Base-by-base conservation (phyloP, 2,888 invertebrate genomes). In the Mimas tiliae region DNA sequence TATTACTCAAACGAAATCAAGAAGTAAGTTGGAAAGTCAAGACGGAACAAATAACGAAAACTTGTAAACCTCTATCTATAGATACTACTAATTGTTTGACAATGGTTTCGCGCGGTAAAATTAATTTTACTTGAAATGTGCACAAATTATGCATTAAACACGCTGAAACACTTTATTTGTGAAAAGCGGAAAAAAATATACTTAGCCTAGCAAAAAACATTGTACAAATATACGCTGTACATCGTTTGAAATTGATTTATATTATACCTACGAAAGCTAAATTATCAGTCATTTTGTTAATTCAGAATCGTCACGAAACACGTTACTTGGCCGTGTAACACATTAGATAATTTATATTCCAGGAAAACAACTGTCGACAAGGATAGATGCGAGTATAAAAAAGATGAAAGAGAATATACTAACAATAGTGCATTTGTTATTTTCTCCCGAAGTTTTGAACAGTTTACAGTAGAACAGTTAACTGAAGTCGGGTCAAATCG, bases 401-500 rank as follows among this genome's bases (percentile, higher is more conserved):
- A 58, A 38, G 58, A 42, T 58, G 19, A 58, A 58, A 58, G 58
- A 38, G 38, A 58, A 38, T 42, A 38, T 58, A 42, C 38, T 38
- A 58, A 42, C 19, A 58, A 53, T 53, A n/a, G 53, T 53, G 8
- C 58, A 38, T 42, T 42, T 12, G 58, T 58, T 19, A 58, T 14
- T 58, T 16, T 58, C 38, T 34, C 16, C 16, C 16, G 38, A 34
- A 9, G 55, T 38, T 38, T 38, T 16, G 16, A 58, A 58, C 58
- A 42, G 34, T 58, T 58, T n/a, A 19, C 42, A 58, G 19, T 58
- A 58, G 38, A 42, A 58, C 58, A 58, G 58, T 58, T 58, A 58
- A 38, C 38, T 19, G 42, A 19, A 11, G 58, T 42, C 14, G 42
- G 38, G 58, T 58, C 58, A 58, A 58, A 58, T 19, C 38, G 42